Conservation (phyloP, 1,140 invertebrate genomes). For the Fopius arisanus region DNA sequence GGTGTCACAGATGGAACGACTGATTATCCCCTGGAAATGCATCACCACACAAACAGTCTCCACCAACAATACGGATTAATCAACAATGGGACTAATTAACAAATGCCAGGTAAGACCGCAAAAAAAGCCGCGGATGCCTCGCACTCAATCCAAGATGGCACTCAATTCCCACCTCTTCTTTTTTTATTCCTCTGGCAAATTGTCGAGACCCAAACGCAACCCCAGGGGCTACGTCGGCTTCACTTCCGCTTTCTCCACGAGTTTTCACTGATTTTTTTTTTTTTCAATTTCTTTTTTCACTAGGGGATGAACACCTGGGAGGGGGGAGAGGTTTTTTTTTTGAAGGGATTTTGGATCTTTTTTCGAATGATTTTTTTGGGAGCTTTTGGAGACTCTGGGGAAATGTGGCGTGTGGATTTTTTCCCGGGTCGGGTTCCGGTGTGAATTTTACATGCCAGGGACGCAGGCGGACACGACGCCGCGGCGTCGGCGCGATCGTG, state of each 20-base stretch:
- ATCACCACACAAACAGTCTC: background rate
- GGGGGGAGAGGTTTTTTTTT: too few relatives aligned
- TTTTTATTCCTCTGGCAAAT: background rate
- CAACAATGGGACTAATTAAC: background rate
- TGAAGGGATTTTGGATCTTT: too few relatives aligned
- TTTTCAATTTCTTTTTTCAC: background rate
- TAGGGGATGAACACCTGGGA: too few relatives aligned
- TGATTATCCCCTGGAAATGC: background rate
- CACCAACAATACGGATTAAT: background rate
- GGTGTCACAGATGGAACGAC: background rate
- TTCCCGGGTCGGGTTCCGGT: background rate
- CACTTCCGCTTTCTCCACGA: constrained; percentile 3
- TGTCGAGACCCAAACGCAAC: background rate
- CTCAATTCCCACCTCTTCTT: background rate
- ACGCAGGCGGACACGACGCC: background rate
- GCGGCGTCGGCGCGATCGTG: background rate
- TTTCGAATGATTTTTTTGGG: background rate
- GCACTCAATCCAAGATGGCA: constrained; percentile 2
- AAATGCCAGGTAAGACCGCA: background rate
- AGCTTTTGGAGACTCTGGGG: background rate
- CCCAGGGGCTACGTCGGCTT: constrained; percentile 6
- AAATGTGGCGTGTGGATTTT: background rate
- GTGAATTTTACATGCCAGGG: background rate
- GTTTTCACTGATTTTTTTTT: background rate
- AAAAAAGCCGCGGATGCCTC: background rate